Evolutionary conservation across 2,113 vertebrate genomes (phyloP).

Genomic region (Heterotilapia buettikoferi): DNA sequence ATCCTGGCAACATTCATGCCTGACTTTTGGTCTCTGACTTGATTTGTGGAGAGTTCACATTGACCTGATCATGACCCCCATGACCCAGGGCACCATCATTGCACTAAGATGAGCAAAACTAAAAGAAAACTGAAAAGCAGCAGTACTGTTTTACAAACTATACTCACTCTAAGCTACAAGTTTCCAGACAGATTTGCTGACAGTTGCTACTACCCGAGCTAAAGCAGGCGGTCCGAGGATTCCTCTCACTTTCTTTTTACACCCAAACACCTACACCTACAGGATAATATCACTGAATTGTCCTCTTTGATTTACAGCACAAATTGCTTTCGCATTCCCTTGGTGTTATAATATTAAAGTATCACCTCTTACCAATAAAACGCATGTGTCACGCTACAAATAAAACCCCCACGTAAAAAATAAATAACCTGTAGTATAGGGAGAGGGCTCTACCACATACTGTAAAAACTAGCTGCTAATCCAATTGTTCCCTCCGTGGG

Average conservation of each 20-base stretch:
- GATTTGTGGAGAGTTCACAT: background rate
- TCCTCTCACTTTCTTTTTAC: background rate
- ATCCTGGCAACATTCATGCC: background rate
- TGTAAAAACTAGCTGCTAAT: slow-evolving; percentile 43
- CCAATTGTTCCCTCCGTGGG: slow-evolving; percentile 35
- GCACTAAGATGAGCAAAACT: background rate
- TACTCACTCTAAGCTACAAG: background rate
- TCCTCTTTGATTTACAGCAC: background rate
- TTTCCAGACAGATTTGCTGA: background rate
- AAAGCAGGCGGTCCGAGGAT: background rate
- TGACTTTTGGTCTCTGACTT: background rate
- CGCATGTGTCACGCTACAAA: background rate
- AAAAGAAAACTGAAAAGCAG: background rate
- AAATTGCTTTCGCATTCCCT: background rate
- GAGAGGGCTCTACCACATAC: background rate
- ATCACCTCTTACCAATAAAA: slow-evolving; percentile 16
- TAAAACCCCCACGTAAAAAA: background rate
- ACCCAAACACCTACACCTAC: background rate
- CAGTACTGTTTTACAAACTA: background rate
- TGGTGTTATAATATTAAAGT: slow-evolving; percentile 17
- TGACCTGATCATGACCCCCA: background rate
- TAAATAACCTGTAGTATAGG: background rate
- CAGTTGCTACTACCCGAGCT: background rate
- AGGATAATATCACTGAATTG: background rate
- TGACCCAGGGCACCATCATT: background rate